Base-by-base conservation (phyloP, 2,797 vertebrate genomes). In the Gadopsis marmoratus region DNA sequence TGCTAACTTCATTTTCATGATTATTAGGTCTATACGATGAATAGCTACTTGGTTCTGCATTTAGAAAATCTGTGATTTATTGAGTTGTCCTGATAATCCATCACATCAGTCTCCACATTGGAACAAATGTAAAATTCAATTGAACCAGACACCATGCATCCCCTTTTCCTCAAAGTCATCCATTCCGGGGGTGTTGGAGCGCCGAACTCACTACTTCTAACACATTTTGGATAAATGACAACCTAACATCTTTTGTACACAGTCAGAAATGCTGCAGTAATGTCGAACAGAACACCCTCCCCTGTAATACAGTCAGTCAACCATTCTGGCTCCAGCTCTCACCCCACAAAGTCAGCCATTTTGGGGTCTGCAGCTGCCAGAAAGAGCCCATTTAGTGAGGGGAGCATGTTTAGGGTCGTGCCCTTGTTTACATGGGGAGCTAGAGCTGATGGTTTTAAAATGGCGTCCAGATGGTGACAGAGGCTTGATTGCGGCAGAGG, bases 381-480 rank as follows among this genome's bases (percentile, higher is more conserved):
- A 90, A 90, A 87, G 80, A 92, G 62, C 85, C 88, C 87, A 90
- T 94, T 93, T 93, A 93, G 91, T 59, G 77, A 84, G 81, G 90
- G 86, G 84, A 90, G 89, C 90, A 87, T 94, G 94, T 92, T 91
- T 91, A 85, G 92, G 94, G 93, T 94, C 91, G 82, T 59, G 86
- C 89, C 92, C 92, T 93, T 94, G 92, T 94, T 94, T 94, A 94
- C 89, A 89, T 76, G 89, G 84, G 81, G 88, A 93, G 89, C 91
- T 84, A 78, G 85, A 94, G 91, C 92, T 93, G 94, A 94, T 94
- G 94, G 91, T 92, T 94, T 94, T 94, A 94, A 94, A 94, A 94
- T 94, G 94, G 93, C 92, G 89, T 94, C 92, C 94, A 94, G 93
- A 94, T 94, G 94, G 94, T 93, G 92, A 94, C 89, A 90, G 90